These are phyloP conservation scores for Tauraco hartlaubi DNA, from an alignment of 2,797 vertebrate species.

Conservation along the genomic window DNA sequence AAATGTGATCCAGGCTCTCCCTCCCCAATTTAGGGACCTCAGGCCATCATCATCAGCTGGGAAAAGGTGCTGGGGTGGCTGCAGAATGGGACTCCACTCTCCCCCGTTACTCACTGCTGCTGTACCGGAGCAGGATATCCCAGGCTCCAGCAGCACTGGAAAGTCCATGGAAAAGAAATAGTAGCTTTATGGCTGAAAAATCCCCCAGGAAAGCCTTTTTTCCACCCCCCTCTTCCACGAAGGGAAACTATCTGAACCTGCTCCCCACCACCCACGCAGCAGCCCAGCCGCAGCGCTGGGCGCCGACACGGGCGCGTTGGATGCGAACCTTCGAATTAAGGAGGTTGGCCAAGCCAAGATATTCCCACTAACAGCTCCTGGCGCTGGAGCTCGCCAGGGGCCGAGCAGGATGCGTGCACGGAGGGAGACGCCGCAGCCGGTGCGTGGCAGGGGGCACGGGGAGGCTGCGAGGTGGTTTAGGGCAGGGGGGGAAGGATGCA, in stretches of 20 bases:
- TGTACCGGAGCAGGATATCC: neutral
- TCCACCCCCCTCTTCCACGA: neutral
- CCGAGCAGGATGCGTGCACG: neutral
- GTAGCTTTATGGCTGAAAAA: neutral
- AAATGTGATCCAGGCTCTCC: neutral
- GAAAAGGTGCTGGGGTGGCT: neutral
- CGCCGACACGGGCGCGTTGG: neutral
- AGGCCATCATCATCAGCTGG: rapidly evolving
- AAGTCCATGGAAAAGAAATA: neutral
- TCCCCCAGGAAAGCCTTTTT: neutral
- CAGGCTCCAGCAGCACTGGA: neutral
- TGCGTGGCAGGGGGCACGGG: neutral
- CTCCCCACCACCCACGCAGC: slow-evolving; percentile 38
- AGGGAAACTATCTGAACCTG: slow-evolving; percentile 34
- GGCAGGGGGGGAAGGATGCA: neutral
- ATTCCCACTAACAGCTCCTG: slow-evolving; percentile 44
- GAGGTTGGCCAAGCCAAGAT: slow-evolving; percentile 25
- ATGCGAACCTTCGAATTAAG: neutral
- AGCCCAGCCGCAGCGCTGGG: neutral
- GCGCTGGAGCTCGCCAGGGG: neutral
- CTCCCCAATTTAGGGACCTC: neutral
- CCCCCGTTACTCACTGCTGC: neutral
- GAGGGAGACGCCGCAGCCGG: neutral
- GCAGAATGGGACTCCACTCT: neutral
- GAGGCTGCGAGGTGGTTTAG: too few species aligned